Conservation (phyloP, 2,113 vertebrate species). For the Sebastes fasciatus region DNA sequence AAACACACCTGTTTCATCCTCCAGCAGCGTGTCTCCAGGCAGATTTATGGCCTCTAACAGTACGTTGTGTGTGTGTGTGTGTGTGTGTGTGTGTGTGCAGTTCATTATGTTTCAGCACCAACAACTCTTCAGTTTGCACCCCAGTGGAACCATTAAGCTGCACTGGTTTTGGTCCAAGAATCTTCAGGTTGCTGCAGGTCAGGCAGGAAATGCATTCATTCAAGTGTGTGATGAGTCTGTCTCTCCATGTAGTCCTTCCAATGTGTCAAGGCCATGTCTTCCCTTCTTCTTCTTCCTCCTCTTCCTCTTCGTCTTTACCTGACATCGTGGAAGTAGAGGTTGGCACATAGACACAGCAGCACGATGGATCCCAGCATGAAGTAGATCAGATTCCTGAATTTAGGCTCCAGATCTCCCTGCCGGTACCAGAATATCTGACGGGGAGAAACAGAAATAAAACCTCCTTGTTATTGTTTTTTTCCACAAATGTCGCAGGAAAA, state of each 20-base stretch:
- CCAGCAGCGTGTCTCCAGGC: slow-evolving; percentile 17
- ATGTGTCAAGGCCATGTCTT: slow-evolving; percentile 46
- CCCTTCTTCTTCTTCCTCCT: slow-evolving; percentile 39
- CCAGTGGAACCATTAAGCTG: slow-evolving; percentile 8
- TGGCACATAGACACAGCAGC: slow-evolving; percentile 99
- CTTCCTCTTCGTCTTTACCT: slow-evolving; percentile 54
- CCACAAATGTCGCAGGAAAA: too few relatives aligned
- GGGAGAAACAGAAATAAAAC: slow-evolving; percentile 16
- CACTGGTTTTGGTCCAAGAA: slow-evolving; percentile 34
- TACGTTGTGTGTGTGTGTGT: neutral
- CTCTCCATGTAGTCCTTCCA: slow-evolving; percentile 1
- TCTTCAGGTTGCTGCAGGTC: neutral
- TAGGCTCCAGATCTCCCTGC: slow-evolving; percentile 98
- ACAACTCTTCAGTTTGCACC: slow-evolving; percentile 20
- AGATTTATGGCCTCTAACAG: slow-evolving; percentile 23
- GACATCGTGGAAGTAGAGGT: slow-evolving; percentile 98
- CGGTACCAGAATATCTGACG: slow-evolving; percentile 97
- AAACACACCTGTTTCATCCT: slow-evolving; percentile 43
- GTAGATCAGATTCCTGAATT: slow-evolving; percentile 98
- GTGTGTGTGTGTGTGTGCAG: slow-evolving; percentile 8
- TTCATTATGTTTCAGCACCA: slow-evolving; percentile 7
- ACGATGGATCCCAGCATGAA: slow-evolving; percentile 93
- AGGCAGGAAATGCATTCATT: slow-evolving; percentile 13
- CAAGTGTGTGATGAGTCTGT: neutral
- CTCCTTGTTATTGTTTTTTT: neutral